Base-by-base conservation (phyloP, 2,113 vertebrate species). In the Perca fluviatilis region DNA sequence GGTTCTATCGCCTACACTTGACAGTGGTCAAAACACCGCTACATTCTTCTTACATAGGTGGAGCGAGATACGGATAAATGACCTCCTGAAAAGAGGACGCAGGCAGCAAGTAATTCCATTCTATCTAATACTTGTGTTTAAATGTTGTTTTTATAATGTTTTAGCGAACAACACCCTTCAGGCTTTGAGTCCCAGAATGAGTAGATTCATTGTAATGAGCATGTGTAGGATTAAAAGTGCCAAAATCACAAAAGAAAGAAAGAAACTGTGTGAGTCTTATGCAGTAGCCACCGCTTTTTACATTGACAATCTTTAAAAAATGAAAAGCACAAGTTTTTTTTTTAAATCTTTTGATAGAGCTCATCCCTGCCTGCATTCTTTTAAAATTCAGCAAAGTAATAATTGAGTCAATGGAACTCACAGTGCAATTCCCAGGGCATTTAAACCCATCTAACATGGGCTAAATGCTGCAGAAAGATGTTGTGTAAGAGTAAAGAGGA, bases 141-240 rank as follows among this genome's bases (percentile, higher is more conserved):
- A 50, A 2, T 81, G 62, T 75, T 85, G 58, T 33, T 83, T 85
- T 80, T 77, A 69, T 74, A 61, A 67, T 74, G 43, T 73, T 76
- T 82, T 79, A 82, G 19, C 5, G 1, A 58, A 33, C 54, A 30
- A 12, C 43, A 30, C 57, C 57, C 47, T 74, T 16, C 46, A 74
- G 60, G 53, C 74, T 80, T 87, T 76, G 23, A 72, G 79, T 85
- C 65, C 51, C 78, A 66, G 77, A 66, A 27, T 66, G 30, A 64
- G 25, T 73, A 67, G 77, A 47, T 25, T 13, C 49, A n/a, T 61
- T 13, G 30, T 80, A 68, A 6, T 27, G 58, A 85, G 14, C 53
- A 53, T 80, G 51, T 79, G 66, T 79, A 82, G 85, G 74, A 88
- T 79, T 81, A 90, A 88, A 94, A 85, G 94, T 94, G 93, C 94